Conservation (phyloP, 2,888 invertebrate genomes). For the Spisula solida region DNA sequence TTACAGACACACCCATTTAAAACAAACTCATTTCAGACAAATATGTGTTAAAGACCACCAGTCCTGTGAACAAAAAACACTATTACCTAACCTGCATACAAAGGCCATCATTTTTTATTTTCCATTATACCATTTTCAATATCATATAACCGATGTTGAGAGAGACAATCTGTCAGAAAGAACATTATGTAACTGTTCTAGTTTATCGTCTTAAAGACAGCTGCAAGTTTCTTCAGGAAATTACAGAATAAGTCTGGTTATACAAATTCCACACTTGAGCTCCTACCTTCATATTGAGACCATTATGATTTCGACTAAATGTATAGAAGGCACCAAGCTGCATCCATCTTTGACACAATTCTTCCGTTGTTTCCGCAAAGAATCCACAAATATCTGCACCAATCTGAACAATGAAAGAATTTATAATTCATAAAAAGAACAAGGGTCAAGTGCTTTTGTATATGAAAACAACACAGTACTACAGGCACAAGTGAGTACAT, state of each 20-base stretch:
- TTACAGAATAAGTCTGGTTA: not conserved
- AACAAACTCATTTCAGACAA: no score
- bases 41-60: no score
- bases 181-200: no score
- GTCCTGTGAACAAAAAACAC: no score
- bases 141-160: no score
- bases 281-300: constrained; percentile 67
- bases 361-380: constrained; percentile 78
- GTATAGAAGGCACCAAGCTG: constrained; percentile 86
- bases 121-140: no score
- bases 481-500: not conserved
- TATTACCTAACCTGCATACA: no score
- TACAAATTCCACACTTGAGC: not conserved
- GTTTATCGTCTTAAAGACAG: no score
- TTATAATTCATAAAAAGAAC: not conserved
- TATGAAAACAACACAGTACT: not conserved
- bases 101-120: no score
- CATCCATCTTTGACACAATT: constrained; percentile 85
- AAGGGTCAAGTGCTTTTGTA: not conserved
- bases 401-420: constrained; percentile 69
- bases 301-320: constrained; percentile 85
- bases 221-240: no score
- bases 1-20: no score
- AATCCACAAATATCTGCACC: constrained; percentile 87
- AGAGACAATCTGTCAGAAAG: no score